These are phyloP conservation scores for Dermochelys coriacea DNA, from an alignment of 2,797 vertebrate species.

Conservation along the genomic window DNA sequence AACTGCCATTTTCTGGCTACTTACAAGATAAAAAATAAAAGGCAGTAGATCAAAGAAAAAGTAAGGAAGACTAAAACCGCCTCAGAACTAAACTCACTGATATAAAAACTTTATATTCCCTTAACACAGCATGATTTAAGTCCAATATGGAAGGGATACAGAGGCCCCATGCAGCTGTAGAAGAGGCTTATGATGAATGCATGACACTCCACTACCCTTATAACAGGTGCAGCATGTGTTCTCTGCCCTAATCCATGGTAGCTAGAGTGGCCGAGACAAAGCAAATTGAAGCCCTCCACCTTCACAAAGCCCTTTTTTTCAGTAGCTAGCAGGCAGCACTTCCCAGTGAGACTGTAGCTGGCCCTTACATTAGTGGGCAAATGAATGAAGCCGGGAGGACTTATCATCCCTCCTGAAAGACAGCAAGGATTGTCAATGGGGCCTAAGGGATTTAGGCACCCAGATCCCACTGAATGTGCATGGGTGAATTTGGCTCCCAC, in stretches of 20 bases:
- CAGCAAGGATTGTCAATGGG: neutral
- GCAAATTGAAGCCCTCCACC: neutral
- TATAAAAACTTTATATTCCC: neutral
- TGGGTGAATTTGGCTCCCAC: neutral
- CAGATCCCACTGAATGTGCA: neutral
- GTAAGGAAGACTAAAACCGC: neutral
- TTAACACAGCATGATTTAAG: neutral
- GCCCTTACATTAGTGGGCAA: neutral
- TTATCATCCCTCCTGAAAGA: neutral
- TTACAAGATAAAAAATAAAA: neutral
- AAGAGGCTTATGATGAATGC: neutral
- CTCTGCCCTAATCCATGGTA: neutral
- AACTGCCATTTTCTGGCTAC: neutral
- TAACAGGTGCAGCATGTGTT: neutral
- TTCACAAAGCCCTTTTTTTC: neutral
- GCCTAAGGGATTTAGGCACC: neutral
- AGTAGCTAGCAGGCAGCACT: neutral
- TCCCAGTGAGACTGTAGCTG: neutral
- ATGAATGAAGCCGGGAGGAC: neutral
- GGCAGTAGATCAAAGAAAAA: neutral
- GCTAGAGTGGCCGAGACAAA: neutral
- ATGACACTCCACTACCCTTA: neutral
- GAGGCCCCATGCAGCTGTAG: neutral
- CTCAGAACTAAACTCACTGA: neutral
- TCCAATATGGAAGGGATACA: neutral